phyloP scores from a whole-genome alignment of 1,140 invertebrate genomes.

The Drosophila nasuta region DNA sequence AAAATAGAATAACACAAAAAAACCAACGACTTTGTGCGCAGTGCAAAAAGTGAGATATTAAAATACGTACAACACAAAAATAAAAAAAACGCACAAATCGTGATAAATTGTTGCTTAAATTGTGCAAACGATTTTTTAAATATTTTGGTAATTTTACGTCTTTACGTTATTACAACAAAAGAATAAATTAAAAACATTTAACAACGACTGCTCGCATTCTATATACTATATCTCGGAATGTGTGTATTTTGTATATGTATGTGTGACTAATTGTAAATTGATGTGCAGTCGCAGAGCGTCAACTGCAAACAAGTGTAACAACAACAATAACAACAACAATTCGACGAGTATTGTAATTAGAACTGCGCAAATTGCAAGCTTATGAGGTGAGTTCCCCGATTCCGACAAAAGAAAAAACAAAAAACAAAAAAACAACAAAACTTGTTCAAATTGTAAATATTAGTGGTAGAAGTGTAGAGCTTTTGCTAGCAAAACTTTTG shows the following conservation, averaged over 20 bases:
- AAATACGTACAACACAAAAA: slow-evolving; percentile 7
- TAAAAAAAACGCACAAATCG: slow-evolving; percentile 59
- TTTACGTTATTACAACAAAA: slow-evolving; percentile 27
- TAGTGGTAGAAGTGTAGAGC: slow-evolving; percentile 14
- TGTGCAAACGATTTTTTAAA: slow-evolving; percentile 66
- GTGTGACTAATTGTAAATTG: slow-evolving; percentile 72
- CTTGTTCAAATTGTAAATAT: slow-evolving; percentile 11
- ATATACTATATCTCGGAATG: slow-evolving; percentile 3
- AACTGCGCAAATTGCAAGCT: slow-evolving; percentile 74
- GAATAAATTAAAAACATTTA: slow-evolving; percentile 34
- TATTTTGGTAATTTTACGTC: slow-evolving; percentile 55
- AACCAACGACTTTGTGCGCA: slow-evolving; percentile 57
- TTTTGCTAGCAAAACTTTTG: slow-evolving; percentile 8
- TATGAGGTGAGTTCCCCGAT: slow-evolving; percentile 32
- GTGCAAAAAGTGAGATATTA: slow-evolving; percentile 53
- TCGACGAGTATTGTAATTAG: slow-evolving; percentile 61
- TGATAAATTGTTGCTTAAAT: slow-evolving; percentile 76
- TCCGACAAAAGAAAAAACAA: no score
- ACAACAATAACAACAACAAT: slow-evolving; percentile 48
- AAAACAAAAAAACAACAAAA: not conserved
- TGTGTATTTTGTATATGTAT: slow-evolving; percentile 29
- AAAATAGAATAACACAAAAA: slow-evolving; percentile 45
- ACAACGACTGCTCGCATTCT: slow-evolving; percentile 40
- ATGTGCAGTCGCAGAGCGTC: slow-evolving; percentile 62
- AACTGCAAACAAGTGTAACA: slow-evolving; percentile 58